Percentiles rank a stretch among this genome's conserved stretches.
These are phyloP conservation scores for Beris morrisii DNA, from an alignment of 2,888 invertebrate species.

Conservation along the genomic window DNA sequence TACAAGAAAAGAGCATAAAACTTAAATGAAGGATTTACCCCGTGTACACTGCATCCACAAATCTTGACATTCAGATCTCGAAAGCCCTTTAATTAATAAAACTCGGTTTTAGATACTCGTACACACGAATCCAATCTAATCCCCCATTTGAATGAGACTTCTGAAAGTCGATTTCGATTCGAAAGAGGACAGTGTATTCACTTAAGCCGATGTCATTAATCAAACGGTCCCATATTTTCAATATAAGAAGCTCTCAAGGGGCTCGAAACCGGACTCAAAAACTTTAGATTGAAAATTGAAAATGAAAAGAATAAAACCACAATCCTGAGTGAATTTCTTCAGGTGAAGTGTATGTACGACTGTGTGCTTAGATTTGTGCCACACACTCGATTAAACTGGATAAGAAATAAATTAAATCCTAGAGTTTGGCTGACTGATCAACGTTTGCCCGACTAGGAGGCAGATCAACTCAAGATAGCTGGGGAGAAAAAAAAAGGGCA, in stretches of 20 bases:
- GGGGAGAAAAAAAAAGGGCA: background rate
- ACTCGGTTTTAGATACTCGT: conserved; percentile 6
- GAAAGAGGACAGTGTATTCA: conserved; percentile 5
- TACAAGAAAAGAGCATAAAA: too few relatives aligned
- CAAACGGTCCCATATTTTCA: conserved; percentile 4
- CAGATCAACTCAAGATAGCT: conserved; percentile 29
- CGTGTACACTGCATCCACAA: background rate
- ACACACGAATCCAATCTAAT: conserved; percentile 20
- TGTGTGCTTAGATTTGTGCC: background rate
- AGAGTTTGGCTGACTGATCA: background rate
- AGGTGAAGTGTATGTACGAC: background rate
- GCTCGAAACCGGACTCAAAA: background rate
- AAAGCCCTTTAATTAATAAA: conserved; percentile 28
- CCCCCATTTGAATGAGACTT: conserved; percentile 20
- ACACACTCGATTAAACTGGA: conserved; percentile 10
- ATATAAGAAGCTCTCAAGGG: conserved; percentile 2
- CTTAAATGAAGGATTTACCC: too few relatives aligned
- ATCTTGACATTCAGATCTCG: conserved; percentile 29
- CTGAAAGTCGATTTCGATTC: conserved; percentile 18
- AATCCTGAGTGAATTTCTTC: conserved; percentile 11
- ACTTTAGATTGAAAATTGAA: background rate
- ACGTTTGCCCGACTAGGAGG: conserved; percentile 8
- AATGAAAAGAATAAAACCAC: too few relatives aligned
- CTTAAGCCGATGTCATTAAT: conserved; percentile 31
- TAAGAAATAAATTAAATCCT: background rate